A percentile compares a stretch with the other conserved stretches of the same genome.
Conservation (phyloP, 2,888 invertebrate species). For the Cerceris rybyensis region DNA sequence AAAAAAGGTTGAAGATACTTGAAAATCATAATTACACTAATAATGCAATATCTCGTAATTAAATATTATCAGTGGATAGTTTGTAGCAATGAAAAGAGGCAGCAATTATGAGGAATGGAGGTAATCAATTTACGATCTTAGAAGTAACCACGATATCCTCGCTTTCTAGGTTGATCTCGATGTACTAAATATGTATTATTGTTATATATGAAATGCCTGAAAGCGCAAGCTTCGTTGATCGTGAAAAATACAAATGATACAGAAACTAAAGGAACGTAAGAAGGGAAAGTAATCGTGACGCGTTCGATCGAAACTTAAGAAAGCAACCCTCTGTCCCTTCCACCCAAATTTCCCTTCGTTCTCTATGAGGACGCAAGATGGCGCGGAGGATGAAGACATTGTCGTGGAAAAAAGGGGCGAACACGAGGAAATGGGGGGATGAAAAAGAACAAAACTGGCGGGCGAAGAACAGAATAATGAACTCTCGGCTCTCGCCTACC, state of each 20-base stretch:
- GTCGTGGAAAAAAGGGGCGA: not conserved
- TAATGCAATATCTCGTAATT: no score
- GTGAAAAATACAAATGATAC: not conserved
- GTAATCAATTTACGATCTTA: no score
- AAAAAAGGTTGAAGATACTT: no score
- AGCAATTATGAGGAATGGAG: no score
- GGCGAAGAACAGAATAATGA: conserved; percentile 19
- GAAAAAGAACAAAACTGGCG: conserved; percentile 4
- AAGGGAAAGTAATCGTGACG: conserved; percentile 2
- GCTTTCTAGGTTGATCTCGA: no score
- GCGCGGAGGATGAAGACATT: not conserved
- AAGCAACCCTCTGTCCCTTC: conserved; percentile 1
- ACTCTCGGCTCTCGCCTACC: conserved; percentile 62
- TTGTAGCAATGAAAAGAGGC: no score
- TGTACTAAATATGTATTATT: not conserved
- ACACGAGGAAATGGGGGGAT: not conserved
- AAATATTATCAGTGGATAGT: no score
- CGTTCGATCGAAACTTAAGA: conserved; percentile 12
- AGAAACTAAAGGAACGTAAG: not conserved
- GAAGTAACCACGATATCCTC: no score
- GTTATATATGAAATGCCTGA: conserved; percentile 36
- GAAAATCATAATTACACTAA: no score
- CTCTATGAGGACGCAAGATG: not conserved
- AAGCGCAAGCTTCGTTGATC: conserved; percentile 50
- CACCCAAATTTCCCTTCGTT: conserved; percentile 12